phyloP scores from a whole-genome alignment of 23 tunicate species.

The Styela plicata region DNA sequence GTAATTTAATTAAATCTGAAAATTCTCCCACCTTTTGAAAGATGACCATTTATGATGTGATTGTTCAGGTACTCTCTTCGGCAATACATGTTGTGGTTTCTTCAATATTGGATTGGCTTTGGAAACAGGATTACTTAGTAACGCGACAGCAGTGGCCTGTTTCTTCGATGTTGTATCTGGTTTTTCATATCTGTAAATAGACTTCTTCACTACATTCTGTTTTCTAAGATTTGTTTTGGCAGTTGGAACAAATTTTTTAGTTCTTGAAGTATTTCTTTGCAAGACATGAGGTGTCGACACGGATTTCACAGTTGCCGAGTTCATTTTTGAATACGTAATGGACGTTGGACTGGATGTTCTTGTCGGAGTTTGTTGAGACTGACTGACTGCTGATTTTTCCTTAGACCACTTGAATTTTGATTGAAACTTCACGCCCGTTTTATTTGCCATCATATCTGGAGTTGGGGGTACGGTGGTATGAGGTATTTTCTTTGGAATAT shows the following conservation, averaged over 20 bases:
- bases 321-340: too few species aligned
- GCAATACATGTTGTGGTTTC: neutral
- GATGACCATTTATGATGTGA: neutral
- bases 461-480: neutral
- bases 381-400: neutral
- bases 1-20: too few species aligned
- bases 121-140: too few species aligned
- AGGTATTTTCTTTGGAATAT: neutral
- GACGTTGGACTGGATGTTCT: too few species aligned
- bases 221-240: neutral
- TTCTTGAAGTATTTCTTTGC: too few species aligned
- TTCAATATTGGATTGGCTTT: too few species aligned
- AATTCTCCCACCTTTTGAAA: neutral
- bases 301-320: too few species aligned
- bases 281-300: too few species aligned
- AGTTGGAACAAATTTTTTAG: neutral
- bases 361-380: neutral
- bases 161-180: too few species aligned
- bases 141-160: too few species aligned
- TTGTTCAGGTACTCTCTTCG: neutral
- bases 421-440: slow-evolving; percentile 4
- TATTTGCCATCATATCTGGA: neutral
- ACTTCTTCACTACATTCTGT: neutral
- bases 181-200: neutral
- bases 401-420: slow-evolving; percentile 33